A percentile compares a stretch with the other conserved stretches of the same genome.
These are phyloP conservation scores for Nerophis ophidion DNA, from an alignment of 2,113 vertebrate species.

Conservation along the genomic window DNA sequence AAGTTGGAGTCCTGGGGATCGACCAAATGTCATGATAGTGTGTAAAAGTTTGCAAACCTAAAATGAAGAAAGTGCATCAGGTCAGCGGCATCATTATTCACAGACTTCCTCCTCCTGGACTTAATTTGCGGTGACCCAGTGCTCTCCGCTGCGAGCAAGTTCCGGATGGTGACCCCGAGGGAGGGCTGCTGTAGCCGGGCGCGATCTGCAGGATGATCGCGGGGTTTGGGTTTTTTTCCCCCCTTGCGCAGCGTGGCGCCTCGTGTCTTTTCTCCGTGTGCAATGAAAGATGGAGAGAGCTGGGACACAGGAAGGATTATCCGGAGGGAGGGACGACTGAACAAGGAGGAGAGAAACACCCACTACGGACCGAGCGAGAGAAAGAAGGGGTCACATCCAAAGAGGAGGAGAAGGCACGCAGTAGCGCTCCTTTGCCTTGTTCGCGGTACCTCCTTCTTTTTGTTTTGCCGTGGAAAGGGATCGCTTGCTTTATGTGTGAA, in stretches of 20 bases:
- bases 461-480: slow-evolving; percentile 19
- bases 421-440: slow-evolving; percentile 27
- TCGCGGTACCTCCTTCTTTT: slow-evolving; percentile 37
- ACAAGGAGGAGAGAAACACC: slow-evolving; percentile 62
- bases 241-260: slow-evolving; percentile 31
- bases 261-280: not conserved
- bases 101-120: not conserved
- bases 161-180: slow-evolving; percentile 15
- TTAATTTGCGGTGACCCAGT: not conserved
- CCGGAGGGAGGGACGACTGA: slow-evolving; percentile 67
- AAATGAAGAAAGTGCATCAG: not conserved
- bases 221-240: slow-evolving; percentile 25
- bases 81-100: not conserved
- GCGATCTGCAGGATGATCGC: slow-evolving; percentile 31
- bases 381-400: slow-evolving; percentile 4
- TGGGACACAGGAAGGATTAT: slow-evolving; percentile 56
- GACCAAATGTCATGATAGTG: too few relatives aligned
- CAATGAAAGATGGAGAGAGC: slow-evolving; percentile 26
- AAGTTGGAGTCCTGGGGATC: too few relatives aligned
- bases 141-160: not conserved
- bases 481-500: slow-evolving; percentile 53
- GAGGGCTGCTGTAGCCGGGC: slow-evolving; percentile 28
- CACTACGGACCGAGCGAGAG: slow-evolving; percentile 55
- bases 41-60: too few relatives aligned
- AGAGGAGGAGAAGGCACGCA: slow-evolving; percentile 36